Conservation (phyloP, 2,113 vertebrate genomes). For the Pteropus alecto region DNA sequence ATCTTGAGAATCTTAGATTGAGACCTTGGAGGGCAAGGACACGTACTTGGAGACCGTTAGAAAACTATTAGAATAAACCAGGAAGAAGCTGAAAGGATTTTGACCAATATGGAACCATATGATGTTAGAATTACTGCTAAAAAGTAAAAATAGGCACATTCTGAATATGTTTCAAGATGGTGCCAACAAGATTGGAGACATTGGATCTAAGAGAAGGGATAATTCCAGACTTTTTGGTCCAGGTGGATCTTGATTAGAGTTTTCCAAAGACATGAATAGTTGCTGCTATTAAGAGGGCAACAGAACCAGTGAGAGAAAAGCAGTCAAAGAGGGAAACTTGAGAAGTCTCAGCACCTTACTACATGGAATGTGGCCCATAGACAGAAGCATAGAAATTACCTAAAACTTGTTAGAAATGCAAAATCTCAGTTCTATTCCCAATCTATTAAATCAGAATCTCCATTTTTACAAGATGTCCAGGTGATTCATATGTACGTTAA, state of each 20-base stretch:
- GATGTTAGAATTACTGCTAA: background rate
- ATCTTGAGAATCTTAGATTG: no score
- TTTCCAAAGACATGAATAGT: background rate
- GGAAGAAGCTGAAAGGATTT: background rate
- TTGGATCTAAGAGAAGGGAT: background rate
- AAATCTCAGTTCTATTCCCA: background rate
- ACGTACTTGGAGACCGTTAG: accelerated
- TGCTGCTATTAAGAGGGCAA: background rate
- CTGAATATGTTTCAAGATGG: background rate
- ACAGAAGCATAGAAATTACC: background rate
- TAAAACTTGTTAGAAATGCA: background rate
- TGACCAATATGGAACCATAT: background rate
- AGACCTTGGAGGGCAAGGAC: background rate
- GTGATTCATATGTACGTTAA: background rate
- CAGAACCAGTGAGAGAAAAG: background rate
- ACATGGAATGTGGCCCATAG: background rate
- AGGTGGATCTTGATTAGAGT: background rate
- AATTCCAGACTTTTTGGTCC: background rate
- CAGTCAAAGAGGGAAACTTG: background rate
- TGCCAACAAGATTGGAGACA: background rate
- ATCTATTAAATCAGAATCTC: background rate
- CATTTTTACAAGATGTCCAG: background rate
- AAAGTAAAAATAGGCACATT: background rate
- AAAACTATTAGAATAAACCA: background rate
- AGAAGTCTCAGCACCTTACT: background rate